Percentiles rank a stretch among this genome's conserved stretches.
Evolutionary conservation across 2,113 vertebrate species (phyloP).

Genomic region (Marmota flaviventris): DNA sequence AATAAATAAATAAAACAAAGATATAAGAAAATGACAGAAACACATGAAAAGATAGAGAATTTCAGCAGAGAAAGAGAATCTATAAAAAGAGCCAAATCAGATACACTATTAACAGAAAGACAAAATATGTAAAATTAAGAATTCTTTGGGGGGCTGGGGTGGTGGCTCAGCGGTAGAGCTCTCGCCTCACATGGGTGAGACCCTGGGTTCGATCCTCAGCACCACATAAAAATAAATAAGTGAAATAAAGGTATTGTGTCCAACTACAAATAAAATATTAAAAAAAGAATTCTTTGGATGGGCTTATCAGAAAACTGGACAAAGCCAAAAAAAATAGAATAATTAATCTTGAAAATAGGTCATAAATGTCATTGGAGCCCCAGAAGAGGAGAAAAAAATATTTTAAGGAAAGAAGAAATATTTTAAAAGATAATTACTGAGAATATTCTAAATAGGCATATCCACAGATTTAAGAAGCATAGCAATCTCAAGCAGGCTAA

Average conservation of each 20-base stretch:
- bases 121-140: slow-evolving; percentile 9
- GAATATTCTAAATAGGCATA: slow-evolving; percentile 17
- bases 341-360: not conserved
- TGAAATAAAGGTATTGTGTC: too few relatives aligned
- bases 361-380: not conserved
- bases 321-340: not conserved
- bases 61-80: slow-evolving; percentile 3
- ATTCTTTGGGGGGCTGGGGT: not conserved
- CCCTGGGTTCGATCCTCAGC: too few relatives aligned
- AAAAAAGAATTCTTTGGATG: not conserved
- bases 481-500: not conserved
- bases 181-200: too few relatives aligned
- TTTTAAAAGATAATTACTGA: slow-evolving; percentile 26
- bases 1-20: too few relatives aligned
- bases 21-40: not conserved
- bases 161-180: too few relatives aligned
- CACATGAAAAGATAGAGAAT: not conserved
- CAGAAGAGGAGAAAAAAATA: not conserved
- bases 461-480: slow-evolving; percentile 1
- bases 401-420: not conserved
- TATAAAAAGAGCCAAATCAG: not conserved
- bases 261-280: too few relatives aligned
- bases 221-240: too few relatives aligned
- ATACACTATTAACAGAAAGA: not conserved
- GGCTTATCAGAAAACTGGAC: not conserved